These are phyloP conservation scores for Pseudolycoriella hygida DNA, from an alignment of 2,888 invertebrate species.

Conservation along the genomic window DNA sequence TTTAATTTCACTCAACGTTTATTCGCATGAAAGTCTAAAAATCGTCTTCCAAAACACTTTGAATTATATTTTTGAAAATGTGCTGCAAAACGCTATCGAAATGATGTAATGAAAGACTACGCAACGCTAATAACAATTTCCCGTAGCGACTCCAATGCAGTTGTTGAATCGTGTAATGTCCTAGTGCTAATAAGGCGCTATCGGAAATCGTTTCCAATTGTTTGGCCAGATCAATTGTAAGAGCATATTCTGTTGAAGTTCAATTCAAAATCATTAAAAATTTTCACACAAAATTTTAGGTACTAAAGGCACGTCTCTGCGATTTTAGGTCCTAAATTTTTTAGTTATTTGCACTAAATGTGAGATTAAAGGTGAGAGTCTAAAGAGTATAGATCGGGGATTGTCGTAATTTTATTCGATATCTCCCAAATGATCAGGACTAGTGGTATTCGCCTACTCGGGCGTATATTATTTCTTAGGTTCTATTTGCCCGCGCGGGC, in stretches of 20 bases:
- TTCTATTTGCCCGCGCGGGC: too few species aligned
- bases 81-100: slow-evolving; percentile 21
- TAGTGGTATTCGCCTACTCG: too few species aligned
- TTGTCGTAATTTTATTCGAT: too few species aligned
- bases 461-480: too few species aligned
- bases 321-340: too few species aligned
- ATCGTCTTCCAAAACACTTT: slow-evolving; percentile 13
- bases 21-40: too few species aligned
- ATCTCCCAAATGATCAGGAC: too few species aligned
- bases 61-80: slow-evolving; percentile 20
- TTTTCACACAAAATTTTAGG: not conserved
- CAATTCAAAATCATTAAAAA: not conserved
- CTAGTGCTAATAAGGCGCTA: slow-evolving; percentile 22
- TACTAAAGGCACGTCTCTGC: not conserved
- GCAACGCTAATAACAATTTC: slow-evolving; percentile 21
- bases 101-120: slow-evolving; percentile 21
- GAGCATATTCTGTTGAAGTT: slow-evolving; percentile 18
- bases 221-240: slow-evolving; percentile 18
- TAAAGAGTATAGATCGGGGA: too few species aligned
- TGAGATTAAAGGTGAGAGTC: too few species aligned
- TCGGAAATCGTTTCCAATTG: slow-evolving; percentile 23
- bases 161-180: slow-evolving; percentile 23
- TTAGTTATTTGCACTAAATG: too few species aligned
- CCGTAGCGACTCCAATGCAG: slow-evolving; percentile 26
- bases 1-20: too few species aligned